Base-by-base conservation (phyloP, 2,113 vertebrate genomes). In the Carollia perspicillata region DNA sequence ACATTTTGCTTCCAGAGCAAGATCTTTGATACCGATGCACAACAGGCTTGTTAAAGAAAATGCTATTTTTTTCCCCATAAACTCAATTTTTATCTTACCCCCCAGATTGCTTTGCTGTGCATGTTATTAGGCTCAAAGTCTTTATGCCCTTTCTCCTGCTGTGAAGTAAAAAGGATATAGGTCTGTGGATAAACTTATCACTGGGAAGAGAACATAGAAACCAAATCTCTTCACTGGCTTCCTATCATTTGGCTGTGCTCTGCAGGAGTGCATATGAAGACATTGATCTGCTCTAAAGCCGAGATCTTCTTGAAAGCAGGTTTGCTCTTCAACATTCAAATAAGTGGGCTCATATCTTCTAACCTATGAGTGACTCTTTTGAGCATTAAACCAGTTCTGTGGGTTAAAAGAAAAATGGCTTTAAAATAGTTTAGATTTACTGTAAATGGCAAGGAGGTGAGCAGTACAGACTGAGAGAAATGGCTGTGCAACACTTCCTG, bases 341-440 rank as follows among this genome's bases (percentile, higher is more conserved):
- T 97, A 97, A 18, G 89, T 95, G 93, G 84, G 30, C 63, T 95
- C 96, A 89, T 97, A 93, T 97, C 90, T 85, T 79, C 8, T 95
- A 96, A 96, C 84, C 86, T 0, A 0, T 65, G 79, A 58, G 74
- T 97, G 96, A 97, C 71, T 92, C 74, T 92, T 96, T 84, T 97
- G 86, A 98, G 96, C 95, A 84, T 92, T 92, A 97, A 98, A 47
- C 84, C 58, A 95, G 94, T 96, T 84, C 84, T 95, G 53, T 87
- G 97, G 96, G 79, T 96, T 97, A 83, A 97, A 93, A 83, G 71
- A 97, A 84, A 97, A 96, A 22, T 94, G 47, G 20, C 83, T 60
- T 97, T 93, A 97, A 98, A 97, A 95, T 96, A 97, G 80, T 93
- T 95, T 42, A 93, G 78, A 97, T 96, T 95, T 95, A 74, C 72